Base-by-base conservation (phyloP, 2,888 invertebrate species). In the Phortica magna region DNA sequence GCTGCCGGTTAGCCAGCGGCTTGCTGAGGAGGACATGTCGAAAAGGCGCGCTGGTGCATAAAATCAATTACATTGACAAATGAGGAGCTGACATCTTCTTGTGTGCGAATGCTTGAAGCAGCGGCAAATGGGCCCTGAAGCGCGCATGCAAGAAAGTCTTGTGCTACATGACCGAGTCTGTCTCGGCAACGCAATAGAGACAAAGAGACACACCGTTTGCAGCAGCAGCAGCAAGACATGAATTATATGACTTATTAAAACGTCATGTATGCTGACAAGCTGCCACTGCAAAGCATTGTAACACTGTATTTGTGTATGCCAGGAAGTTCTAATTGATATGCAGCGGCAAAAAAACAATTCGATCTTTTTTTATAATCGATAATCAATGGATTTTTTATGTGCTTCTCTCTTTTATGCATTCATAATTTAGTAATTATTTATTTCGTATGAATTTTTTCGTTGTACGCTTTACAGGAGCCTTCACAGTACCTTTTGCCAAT, bases 241-340 rank as follows among this genome's bases (percentile, higher is more conserved):
- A 89, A 85, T 89, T 89, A 89, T 89, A 89, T 84, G 88, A 88
- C 87, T 89, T 89, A 89, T 89, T 89, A 89, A 89, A 89, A 89
- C 89, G 89, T 89, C 89, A 89, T 88, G 82, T 83, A 83, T 83
- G 83, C 88, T 83, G 88, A 88, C 87, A 87, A 84, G 85, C 84
- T 84, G 85, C 83, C 83, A 84, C 84, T 83, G 84, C 83, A 80
- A 48, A n/a, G n/a, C 61, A 12, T 9, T 12, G 22, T 4, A 61
- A 22, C 22, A 1, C 19, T 61, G 17, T 22, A 22, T 9, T 48
- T 48, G 48, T 48, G 48, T 48, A 14, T 48, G 48, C 10, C 68
- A 68, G 68, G 68, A 68, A 68, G 48, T 43, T 68, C 68, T 68
- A 68, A 68, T 68, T 68, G 68, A 43, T 68, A 68, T 68, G 48